phyloP scores from a whole-genome alignment of 2,888 invertebrate genomes.

The Drosophila setosimentum region DNA sequence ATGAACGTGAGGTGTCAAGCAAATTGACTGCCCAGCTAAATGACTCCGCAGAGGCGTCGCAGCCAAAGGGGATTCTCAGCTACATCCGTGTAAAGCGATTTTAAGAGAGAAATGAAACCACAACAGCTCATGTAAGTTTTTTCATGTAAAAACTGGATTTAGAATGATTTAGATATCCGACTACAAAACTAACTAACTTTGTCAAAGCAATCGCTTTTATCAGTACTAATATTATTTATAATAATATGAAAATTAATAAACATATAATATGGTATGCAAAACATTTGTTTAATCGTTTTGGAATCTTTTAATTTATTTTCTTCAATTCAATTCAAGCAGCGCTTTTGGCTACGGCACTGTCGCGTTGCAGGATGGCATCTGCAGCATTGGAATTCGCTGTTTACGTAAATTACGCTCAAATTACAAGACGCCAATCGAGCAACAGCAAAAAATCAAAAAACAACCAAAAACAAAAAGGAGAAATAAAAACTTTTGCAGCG shows the following conservation, averaged over 20 bases:
- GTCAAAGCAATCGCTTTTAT: neutral
- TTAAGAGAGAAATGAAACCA: too few relatives aligned
- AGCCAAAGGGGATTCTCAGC: neutral
- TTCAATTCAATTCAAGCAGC: too few relatives aligned
- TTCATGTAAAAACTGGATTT: neutral
- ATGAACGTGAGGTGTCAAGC: constrained; percentile 85
- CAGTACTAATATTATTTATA: neutral
- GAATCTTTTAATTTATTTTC: neutral
- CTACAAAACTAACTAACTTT: neutral
- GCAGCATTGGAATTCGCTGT: constrained; percentile 69
- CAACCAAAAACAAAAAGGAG: constrained; percentile 10
- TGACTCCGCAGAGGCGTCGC: constrained; percentile 52
- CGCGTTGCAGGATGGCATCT: constrained; percentile 16
- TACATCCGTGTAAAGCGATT: neutral
- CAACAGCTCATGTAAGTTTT: too few relatives aligned
- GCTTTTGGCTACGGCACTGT: constrained; percentile 34
- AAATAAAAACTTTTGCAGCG: constrained; percentile 23
- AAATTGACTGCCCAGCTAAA: constrained; percentile 80
- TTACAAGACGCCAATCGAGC: constrained; percentile 62
- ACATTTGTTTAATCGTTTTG: neutral
- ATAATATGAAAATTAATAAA: neutral
- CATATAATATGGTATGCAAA: too few relatives aligned
- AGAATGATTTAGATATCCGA: neutral
- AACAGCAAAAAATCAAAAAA: constrained; percentile 1
- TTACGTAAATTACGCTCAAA: constrained; percentile 83